Conservation (phyloP, 2,797 vertebrate genomes). For the Malacoctenus gilli region DNA sequence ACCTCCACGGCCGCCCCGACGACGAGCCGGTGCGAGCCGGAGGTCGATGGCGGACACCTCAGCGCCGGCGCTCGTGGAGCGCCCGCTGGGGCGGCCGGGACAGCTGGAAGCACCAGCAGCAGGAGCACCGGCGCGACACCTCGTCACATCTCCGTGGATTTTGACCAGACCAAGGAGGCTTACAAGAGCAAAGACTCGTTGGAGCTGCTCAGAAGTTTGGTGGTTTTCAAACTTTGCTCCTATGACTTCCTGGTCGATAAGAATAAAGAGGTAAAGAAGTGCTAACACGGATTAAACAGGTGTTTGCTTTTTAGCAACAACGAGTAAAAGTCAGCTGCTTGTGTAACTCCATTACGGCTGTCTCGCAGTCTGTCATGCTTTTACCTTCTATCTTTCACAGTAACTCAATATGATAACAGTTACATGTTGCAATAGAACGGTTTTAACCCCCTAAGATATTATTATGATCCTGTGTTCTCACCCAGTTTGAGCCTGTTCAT, state of each 20-base stretch:
- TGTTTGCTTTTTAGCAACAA: too few relatives aligned
- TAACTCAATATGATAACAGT: too few relatives aligned
- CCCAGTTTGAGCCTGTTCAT: too few relatives aligned
- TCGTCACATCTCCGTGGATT: conserved; percentile 77
- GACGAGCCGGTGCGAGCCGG: conserved; percentile 16
- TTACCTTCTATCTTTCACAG: too few relatives aligned
- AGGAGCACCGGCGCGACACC: conserved; percentile 1
- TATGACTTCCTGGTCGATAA: conserved; percentile 84
- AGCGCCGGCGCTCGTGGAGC: conserved; percentile 8
- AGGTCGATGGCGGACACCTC: conserved; percentile 20
- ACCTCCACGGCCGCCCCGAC: conserved; percentile 23
- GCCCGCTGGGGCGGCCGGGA: conserved; percentile 9
- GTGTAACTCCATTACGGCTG: too few relatives aligned
- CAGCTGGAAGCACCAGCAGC: not conserved
- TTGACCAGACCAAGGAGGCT: conserved; percentile 84
- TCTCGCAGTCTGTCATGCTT: too few relatives aligned
- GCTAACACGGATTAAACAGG: not conserved
- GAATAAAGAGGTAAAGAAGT: conserved; percentile 78
- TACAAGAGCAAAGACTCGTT: conserved; percentile 88
- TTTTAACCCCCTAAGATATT: too few relatives aligned
- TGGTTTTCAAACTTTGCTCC: conserved; percentile 91
- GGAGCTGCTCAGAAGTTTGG: conserved; percentile 86
- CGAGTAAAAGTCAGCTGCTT: too few relatives aligned
- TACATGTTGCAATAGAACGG: too few relatives aligned
- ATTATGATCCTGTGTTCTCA: too few relatives aligned